phyloP scores from a whole-genome alignment of 1,140 invertebrate genomes.

The Musca vetustissima region DNA sequence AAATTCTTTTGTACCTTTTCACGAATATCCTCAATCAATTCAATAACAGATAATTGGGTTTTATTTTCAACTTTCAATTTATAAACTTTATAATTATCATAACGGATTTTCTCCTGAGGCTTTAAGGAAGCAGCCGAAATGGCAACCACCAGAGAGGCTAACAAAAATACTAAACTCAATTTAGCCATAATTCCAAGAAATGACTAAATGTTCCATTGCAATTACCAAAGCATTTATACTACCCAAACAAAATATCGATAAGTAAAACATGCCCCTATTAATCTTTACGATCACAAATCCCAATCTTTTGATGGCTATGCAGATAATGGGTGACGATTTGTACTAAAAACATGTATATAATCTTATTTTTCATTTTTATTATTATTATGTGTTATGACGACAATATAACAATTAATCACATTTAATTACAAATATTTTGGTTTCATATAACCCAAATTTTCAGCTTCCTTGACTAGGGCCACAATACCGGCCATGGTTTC shows the following conservation, averaged over 20 bases:
- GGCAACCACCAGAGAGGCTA: slow-evolving; percentile 31
- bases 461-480: slow-evolving; percentile 63
- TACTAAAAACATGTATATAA: neutral
- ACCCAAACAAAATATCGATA: slow-evolving; percentile 1
- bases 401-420: neutral
- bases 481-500: slow-evolving; percentile 79
- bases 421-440: slow-evolving; percentile 31
- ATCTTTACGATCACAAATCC: neutral
- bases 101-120: slow-evolving; percentile 34
- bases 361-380: neutral
- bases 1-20: slow-evolving; percentile 34
- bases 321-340: neutral
- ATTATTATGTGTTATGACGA: neutral
- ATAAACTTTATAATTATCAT: slow-evolving; percentile 41
- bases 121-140: slow-evolving; percentile 31
- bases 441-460: slow-evolving; percentile 38
- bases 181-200: neutral
- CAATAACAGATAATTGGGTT: slow-evolving; percentile 34
- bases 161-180: slow-evolving; percentile 27
- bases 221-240: neutral
- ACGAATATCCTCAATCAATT: slow-evolving; percentile 30
- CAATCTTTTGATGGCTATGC: too few species aligned
- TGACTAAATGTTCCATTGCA: neutral
- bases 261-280: neutral
- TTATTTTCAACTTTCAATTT: slow-evolving; percentile 35